phyloP scores from a whole-genome alignment of 2,113 vertebrate genomes.

The Desmodus rotundus region DNA sequence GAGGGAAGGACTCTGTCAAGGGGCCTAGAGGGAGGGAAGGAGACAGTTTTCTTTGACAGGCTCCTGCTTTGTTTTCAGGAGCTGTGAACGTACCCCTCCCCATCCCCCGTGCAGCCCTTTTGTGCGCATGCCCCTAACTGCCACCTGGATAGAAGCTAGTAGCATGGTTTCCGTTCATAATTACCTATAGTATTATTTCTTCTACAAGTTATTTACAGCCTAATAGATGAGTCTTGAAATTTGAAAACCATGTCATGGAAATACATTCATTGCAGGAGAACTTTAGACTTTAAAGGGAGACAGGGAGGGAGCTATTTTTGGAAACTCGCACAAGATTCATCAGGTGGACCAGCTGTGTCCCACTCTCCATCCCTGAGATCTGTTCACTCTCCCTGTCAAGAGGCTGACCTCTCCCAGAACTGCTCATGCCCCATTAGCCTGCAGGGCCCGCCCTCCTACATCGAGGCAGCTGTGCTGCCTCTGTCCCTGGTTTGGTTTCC shows the following conservation, averaged over 20 bases:
- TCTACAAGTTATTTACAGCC: background rate
- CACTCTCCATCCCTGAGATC: background rate
- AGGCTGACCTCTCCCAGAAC: background rate
- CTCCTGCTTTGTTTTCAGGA: background rate
- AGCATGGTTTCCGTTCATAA: background rate
- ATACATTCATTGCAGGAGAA: background rate
- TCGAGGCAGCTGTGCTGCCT: conserved; percentile 22
- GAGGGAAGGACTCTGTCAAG: no score
- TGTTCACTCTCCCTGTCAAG: background rate
- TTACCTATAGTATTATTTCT: background rate
- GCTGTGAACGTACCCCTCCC: background rate
- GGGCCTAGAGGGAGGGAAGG: background rate
- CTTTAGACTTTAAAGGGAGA: background rate
- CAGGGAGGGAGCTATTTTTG: conserved; percentile 26
- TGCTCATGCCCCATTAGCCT: background rate
- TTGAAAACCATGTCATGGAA: background rate
- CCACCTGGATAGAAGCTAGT: background rate
- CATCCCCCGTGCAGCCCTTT: background rate
- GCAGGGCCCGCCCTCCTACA: background rate
- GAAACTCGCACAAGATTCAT: conserved; percentile 24
- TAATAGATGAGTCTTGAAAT: background rate
- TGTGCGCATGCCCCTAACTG: background rate
- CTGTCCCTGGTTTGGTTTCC: background rate
- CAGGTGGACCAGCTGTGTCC: conserved; percentile 28
- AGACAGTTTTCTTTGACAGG: background rate